These are phyloP conservation scores for Tupaia chinensis DNA, from an alignment of 2,113 vertebrate genomes.

Conservation along the genomic window DNA sequence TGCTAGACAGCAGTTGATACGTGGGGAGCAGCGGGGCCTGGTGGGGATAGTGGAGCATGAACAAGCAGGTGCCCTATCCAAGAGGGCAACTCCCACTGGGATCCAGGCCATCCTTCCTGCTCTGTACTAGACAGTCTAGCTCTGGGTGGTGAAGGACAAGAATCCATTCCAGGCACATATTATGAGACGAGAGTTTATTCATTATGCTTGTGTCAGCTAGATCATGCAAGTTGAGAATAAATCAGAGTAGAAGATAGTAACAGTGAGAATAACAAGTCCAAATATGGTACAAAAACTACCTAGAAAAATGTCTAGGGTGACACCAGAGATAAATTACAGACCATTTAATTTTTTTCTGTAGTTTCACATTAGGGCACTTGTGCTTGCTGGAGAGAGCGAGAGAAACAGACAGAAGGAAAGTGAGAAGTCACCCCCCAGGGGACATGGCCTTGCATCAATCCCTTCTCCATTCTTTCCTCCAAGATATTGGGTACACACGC, in stretches of 20 bases:
- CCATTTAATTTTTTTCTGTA: too few species aligned
- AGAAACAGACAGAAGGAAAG: too few species aligned
- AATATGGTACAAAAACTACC: background rate
- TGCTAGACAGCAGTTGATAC: background rate
- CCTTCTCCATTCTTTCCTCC: too few species aligned
- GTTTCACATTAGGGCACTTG: too few species aligned
- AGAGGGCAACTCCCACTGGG: too few species aligned
- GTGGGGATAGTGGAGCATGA: background rate
- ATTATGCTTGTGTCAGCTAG: background rate
- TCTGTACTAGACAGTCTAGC: background rate
- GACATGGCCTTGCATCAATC: too few species aligned
- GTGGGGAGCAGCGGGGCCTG: background rate
- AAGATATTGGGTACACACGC: too few species aligned
- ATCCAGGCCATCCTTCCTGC: background rate
- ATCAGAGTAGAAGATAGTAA: background rate
- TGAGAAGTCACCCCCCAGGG: too few species aligned
- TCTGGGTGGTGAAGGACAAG: background rate
- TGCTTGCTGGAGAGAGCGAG: too few species aligned
- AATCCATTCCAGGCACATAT: background rate
- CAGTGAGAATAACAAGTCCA: background rate
- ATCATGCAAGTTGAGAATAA: background rate
- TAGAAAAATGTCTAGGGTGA: background rate
- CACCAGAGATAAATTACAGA: background rate
- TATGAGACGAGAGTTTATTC: background rate
- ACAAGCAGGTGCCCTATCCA: background rate